Evolutionary conservation across 2,888 invertebrate species (phyloP).

Genomic region (Leptinotarsa tumamoca): DNA sequence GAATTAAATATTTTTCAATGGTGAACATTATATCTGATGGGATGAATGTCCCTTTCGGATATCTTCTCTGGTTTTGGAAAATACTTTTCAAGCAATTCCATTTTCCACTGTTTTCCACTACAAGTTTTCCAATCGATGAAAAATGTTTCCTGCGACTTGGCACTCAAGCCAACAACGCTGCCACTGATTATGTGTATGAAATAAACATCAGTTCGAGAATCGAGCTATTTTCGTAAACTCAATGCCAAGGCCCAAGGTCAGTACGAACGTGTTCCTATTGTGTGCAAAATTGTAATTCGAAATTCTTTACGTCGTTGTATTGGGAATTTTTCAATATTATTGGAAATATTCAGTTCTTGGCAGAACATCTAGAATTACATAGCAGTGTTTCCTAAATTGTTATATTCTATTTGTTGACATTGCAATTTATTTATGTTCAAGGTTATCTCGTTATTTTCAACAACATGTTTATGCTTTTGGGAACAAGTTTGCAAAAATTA

Average conservation of each 20-base stretch:
- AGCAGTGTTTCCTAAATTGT: constrained; percentile 30
- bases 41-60: no score
- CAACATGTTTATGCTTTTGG: constrained; percentile 37
- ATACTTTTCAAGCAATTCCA: no score
- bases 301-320: constrained; percentile 38
- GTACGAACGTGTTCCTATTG: constrained; percentile 40
- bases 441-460: constrained; percentile 33
- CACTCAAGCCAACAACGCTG: constrained; percentile 13
- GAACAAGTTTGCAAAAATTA: constrained; percentile 24
- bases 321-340: constrained; percentile 29
- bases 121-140: no score
- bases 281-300: constrained; percentile 45
- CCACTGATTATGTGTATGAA: constrained; percentile 37
- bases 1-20: no score
- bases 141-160: no score
- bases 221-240: constrained; percentile 48
- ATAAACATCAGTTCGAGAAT: constrained; percentile 44
- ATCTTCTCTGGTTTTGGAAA: no score
- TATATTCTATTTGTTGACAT: constrained; percentile 36
- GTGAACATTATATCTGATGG: no score
- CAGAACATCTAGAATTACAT: constrained; percentile 26
- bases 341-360: constrained; percentile 13
- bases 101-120: no score
- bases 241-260: constrained; percentile 53
- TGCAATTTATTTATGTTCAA: constrained; percentile 36